Percentiles rank a stretch among this genome's conserved stretches.
phyloP scores from a whole-genome alignment of 1,140 invertebrate genomes.

The Drosophila chauvacae region DNA sequence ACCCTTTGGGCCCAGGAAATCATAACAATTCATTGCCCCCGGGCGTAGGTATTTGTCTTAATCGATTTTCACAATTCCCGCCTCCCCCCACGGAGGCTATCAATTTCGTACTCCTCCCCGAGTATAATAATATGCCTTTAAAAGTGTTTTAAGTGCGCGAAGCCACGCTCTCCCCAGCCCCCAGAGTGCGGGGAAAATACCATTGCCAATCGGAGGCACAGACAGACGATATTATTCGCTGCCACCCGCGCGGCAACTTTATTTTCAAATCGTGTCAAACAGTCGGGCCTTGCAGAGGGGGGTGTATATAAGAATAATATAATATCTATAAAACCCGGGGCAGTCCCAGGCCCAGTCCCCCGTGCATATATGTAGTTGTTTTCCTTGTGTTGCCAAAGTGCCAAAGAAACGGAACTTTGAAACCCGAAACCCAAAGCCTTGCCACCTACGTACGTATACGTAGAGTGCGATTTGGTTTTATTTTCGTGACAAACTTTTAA shows the following conservation, averaged over 20 bases:
- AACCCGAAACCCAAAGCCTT: slow-evolving; percentile 37
- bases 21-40: slow-evolving; percentile 54
- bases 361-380: slow-evolving; percentile 27
- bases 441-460: slow-evolving; percentile 34
- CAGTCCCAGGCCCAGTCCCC: neutral
- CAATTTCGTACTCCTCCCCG: slow-evolving; percentile 30
- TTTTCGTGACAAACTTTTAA: slow-evolving; percentile 84
- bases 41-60: slow-evolving; percentile 31
- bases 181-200: slow-evolving; percentile 1
- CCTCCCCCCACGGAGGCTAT: slow-evolving; percentile 19
- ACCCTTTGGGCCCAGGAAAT: slow-evolving; percentile 7
- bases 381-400: slow-evolving; percentile 46
- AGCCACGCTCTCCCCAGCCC: slow-evolving; percentile 55
- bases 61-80: slow-evolving; percentile 52
- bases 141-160: slow-evolving; percentile 67
- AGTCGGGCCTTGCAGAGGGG: slow-evolving; percentile 23
- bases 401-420: slow-evolving; percentile 63
- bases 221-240: slow-evolving; percentile 53
- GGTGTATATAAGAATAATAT: slow-evolving; percentile 48
- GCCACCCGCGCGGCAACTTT: slow-evolving; percentile 46
- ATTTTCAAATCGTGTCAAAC: slow-evolving; percentile 78
- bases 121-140: slow-evolving; percentile 51
- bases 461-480: slow-evolving; percentile 64
- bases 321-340: slow-evolving; percentile 67
- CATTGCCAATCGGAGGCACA: slow-evolving; percentile 2